Percentiles rank a stretch among this genome's conserved stretches.
These are phyloP conservation scores for Oceanites oceanicus DNA, from an alignment of 2,113 vertebrate genomes.

Conservation along the genomic window DNA sequence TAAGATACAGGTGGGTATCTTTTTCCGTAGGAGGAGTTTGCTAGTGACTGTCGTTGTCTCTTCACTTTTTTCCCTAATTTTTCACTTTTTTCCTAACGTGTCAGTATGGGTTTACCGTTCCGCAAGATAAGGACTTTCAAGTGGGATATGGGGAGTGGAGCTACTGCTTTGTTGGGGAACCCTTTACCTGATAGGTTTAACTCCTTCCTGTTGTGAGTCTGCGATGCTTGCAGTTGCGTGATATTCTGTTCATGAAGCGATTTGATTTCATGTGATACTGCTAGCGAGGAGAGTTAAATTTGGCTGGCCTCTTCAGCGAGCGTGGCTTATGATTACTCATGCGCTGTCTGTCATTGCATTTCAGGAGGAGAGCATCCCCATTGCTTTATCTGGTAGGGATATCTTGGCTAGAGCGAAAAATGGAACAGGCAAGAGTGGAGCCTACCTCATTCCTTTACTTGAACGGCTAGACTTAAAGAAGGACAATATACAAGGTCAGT, in stretches of 20 bases:
- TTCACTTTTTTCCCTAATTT: neutral
- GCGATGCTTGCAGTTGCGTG: neutral
- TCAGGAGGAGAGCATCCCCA: conserved; percentile 99
- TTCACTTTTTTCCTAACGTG: neutral
- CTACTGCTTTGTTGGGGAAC: neutral
- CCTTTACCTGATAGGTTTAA: neutral
- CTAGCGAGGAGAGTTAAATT: neutral
- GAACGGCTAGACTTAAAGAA: conserved; percentile 99
- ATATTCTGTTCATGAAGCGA: neutral
- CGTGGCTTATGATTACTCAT: neutral
- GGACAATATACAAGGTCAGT: conserved; percentile 97
- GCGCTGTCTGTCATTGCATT: neutral
- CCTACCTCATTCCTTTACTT: conserved; percentile 99
- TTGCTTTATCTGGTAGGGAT: conserved; percentile 98
- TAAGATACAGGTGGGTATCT: neutral
- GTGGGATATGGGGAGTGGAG: neutral
- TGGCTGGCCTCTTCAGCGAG: neutral
- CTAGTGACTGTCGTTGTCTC: neutral
- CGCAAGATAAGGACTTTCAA: neutral
- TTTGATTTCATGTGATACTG: rapidly evolving
- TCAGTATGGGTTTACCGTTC: neutral
- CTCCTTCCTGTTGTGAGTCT: neutral
- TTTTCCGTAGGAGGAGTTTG: neutral
- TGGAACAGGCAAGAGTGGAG: conserved; percentile 99
- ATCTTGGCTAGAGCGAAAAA: conserved; percentile 99